Conservation (phyloP, 2,888 invertebrate genomes). For the Drosophila pseudotakahashii region DNA sequence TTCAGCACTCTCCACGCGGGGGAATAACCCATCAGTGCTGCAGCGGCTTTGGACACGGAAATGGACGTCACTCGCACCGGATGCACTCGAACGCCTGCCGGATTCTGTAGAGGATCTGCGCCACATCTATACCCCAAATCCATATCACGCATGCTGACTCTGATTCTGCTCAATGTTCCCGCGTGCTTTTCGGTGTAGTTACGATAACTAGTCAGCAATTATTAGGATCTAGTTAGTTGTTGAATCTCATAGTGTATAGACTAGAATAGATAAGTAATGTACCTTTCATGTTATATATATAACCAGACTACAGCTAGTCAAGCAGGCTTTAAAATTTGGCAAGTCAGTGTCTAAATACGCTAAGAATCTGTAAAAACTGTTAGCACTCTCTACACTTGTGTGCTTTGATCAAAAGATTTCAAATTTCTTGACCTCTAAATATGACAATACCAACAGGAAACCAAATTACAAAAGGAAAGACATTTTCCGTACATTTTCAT, state of each 20-base stretch:
- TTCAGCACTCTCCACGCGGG: slow-evolving; percentile 76
- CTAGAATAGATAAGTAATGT: slow-evolving; percentile 43
- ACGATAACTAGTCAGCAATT: slow-evolving; percentile 58
- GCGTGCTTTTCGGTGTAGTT: slow-evolving; percentile 46
- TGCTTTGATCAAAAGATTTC: slow-evolving; percentile 43
- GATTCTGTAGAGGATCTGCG: slow-evolving; percentile 70
- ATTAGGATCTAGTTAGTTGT: slow-evolving; percentile 65
- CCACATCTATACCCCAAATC: slow-evolving; percentile 3
- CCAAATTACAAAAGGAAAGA: slow-evolving; percentile 16
- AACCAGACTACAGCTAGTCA: slow-evolving; percentile 35
- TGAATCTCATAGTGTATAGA: slow-evolving; percentile 49
- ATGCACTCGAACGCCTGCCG: slow-evolving; percentile 83
- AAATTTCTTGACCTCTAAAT: slow-evolving; percentile 66
- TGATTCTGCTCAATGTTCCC: slow-evolving; percentile 45
- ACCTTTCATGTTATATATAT: slow-evolving; percentile 29
- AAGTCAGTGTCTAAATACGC: slow-evolving; percentile 41
- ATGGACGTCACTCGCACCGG: slow-evolving; percentile 82
- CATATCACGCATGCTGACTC: slow-evolving; percentile 48
- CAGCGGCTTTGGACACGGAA: slow-evolving; percentile 79
- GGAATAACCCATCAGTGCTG: slow-evolving; percentile 84
- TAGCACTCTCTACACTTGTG: slow-evolving; percentile 15
- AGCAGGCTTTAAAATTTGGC: slow-evolving; percentile 34
- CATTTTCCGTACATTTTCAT: slow-evolving; percentile 24
- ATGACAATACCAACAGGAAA: slow-evolving; percentile 64
- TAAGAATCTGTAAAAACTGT: slow-evolving; percentile 44